Evolutionary conservation across 2,113 vertebrate species (phyloP).

Genomic region (Boleophthalmus pectinirostris): DNA sequence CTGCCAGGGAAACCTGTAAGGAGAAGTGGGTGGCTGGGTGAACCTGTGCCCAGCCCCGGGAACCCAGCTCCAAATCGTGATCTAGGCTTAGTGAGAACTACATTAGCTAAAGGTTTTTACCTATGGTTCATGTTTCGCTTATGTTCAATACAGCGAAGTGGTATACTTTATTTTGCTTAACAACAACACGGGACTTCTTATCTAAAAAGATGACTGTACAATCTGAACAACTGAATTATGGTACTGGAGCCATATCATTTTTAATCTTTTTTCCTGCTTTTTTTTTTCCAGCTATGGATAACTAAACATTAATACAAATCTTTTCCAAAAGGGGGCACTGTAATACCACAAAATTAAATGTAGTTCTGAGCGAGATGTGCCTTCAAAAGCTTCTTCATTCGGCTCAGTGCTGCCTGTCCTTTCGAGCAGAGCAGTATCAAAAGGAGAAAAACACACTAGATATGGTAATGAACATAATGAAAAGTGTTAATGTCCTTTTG

Average conservation of each 20-base stretch:
- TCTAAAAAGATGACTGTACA: no score
- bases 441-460: conserved; percentile 17
- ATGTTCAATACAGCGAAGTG: no score
- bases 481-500: conserved; percentile 14
- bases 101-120: no score
- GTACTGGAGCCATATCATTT: neutral
- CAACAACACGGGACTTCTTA: no score
- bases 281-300: neutral
- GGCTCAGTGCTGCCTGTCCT: conserved; percentile 13
- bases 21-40: no score
- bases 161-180: no score
- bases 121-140: no score
- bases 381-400: conserved; percentile 1
- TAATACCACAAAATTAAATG: conserved; percentile 36
- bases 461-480: conserved; percentile 30
- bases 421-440: conserved; percentile 13
- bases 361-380: neutral
- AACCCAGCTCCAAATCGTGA: no score
- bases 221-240: neutral
- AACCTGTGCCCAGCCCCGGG: no score
- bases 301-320: neutral
- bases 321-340: conserved; percentile 65
- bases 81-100: no score
- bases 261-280: neutral
- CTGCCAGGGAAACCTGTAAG: no score